phyloP scores from a whole-genome alignment of 2,888 invertebrate species.

The Lapara coniferarum region DNA sequence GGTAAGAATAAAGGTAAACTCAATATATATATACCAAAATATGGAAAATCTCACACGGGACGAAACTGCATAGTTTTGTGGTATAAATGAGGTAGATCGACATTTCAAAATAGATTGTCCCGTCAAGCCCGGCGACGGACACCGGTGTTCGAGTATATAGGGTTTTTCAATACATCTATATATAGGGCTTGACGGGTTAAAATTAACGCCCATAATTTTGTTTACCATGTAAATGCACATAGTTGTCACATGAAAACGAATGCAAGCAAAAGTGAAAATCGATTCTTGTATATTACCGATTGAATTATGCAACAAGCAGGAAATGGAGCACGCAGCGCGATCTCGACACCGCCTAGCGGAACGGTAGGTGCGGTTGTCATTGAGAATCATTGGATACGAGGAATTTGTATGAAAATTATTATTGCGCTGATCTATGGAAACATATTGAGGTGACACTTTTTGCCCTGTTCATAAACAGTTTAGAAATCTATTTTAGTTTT shows the following conservation, averaged over 20 bases:
- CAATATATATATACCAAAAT: no score
- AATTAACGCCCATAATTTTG: not conserved
- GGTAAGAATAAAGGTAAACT: no score
- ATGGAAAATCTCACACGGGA: no score
- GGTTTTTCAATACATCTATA: no score
- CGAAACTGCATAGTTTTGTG: no score
- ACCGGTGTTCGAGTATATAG: no score
- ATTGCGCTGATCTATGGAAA: constrained; percentile 3
- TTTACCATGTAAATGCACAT: constrained; percentile 33
- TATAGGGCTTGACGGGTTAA: no score
- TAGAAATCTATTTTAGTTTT: no score
- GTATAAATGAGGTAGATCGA: not conserved
- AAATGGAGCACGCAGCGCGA: constrained; percentile 65
- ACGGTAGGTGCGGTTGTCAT: constrained; percentile 60
- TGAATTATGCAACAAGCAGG: constrained; percentile 68
- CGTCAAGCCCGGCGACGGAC: no score
- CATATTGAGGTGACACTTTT: no score
- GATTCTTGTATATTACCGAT: constrained; percentile 62
- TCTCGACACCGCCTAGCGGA: constrained; percentile 64
- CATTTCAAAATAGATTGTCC: not conserved
- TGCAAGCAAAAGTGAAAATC: constrained; percentile 72
- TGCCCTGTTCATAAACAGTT: no score
- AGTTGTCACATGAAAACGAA: constrained; percentile 45
- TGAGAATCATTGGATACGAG: constrained; percentile 39
- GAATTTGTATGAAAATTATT: constrained; percentile 19